Conservation (phyloP, 2,888 invertebrate genomes). For the Cosmorhoe ocellata region DNA sequence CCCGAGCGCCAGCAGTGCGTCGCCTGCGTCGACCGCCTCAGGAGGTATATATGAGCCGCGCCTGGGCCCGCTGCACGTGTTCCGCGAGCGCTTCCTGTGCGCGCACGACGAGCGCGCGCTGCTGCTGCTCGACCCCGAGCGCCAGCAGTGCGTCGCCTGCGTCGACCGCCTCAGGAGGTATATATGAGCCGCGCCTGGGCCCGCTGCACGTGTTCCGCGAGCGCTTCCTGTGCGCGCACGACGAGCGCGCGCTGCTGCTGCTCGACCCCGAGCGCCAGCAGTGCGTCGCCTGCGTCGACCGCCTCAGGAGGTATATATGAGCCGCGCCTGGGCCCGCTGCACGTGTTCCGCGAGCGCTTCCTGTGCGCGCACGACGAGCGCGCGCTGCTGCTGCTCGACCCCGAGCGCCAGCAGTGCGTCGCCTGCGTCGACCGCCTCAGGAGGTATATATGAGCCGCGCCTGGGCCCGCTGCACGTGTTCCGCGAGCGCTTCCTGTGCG, state of each 20-base stretch:
- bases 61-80: too few relatives aligned
- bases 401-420: slow-evolving; percentile 85
- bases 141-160: slow-evolving; percentile 85
- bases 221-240: slow-evolving; percentile 88
- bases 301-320: slow-evolving; percentile 62
- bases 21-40: slow-evolving; percentile 84
- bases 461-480: too few relatives aligned
- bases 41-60: too few relatives aligned
- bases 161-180: slow-evolving; percentile 64
- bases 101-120: slow-evolving; percentile 87
- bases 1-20: slow-evolving; percentile 83
- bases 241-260: slow-evolving; percentile 86
- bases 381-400: slow-evolving; percentile 89
- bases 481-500: slow-evolving; percentile 88
- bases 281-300: slow-evolving; percentile 85
- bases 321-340: too few relatives aligned
- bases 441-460: slow-evolving; percentile 39
- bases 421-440: slow-evolving; percentile 84
- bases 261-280: slow-evolving; percentile 87
- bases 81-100: slow-evolving; percentile 87
- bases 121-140: slow-evolving; percentile 89
- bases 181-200: too few relatives aligned
- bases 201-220: slow-evolving; percentile 86
- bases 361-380: slow-evolving; percentile 89
- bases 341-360: slow-evolving; percentile 86